phyloP scores from a whole-genome alignment of 2,797 vertebrate genomes.

The Enteromius trimaculatus region DNA sequence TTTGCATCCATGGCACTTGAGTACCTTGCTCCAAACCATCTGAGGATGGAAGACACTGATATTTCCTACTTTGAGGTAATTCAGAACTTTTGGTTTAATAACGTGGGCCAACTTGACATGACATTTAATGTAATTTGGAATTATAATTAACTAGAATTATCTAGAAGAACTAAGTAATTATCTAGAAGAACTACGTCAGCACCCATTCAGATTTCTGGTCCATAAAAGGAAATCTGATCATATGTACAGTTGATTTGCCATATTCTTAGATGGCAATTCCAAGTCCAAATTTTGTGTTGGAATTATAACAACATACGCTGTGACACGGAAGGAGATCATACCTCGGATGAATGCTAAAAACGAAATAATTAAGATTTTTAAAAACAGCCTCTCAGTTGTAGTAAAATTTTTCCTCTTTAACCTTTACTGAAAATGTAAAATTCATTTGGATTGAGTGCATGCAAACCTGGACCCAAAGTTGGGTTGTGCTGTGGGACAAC shows the following conservation, averaged over 20 bases:
- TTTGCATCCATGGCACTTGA: slow-evolving; percentile 56
- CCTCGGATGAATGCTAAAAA: not conserved
- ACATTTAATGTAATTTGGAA: not conserved
- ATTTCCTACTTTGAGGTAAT: slow-evolving; percentile 58
- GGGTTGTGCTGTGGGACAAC: not conserved
- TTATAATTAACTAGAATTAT: not conserved
- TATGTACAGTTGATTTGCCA: not conserved
- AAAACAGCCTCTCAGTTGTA: not conserved
- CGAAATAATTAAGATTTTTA: not conserved
- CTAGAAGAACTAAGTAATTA: not conserved
- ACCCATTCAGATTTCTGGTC: not conserved
- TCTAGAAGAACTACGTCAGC: not conserved
- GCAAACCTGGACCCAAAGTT: not conserved
- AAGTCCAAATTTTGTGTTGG: not conserved
- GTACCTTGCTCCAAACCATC: slow-evolving; percentile 26
- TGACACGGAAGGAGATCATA: not conserved
- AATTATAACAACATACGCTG: not conserved
- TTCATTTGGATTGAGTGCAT: not conserved
- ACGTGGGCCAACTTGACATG: not conserved
- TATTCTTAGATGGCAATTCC: not conserved
- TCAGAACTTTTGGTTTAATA: not conserved
- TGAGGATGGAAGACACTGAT: not conserved
- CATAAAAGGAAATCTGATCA: not conserved
- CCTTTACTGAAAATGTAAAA: not conserved
- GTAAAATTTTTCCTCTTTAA: not conserved